Conservation (phyloP, 30 jellyfish, hydroid and myxozoan species). For the Cassiopea andromeda region DNA sequence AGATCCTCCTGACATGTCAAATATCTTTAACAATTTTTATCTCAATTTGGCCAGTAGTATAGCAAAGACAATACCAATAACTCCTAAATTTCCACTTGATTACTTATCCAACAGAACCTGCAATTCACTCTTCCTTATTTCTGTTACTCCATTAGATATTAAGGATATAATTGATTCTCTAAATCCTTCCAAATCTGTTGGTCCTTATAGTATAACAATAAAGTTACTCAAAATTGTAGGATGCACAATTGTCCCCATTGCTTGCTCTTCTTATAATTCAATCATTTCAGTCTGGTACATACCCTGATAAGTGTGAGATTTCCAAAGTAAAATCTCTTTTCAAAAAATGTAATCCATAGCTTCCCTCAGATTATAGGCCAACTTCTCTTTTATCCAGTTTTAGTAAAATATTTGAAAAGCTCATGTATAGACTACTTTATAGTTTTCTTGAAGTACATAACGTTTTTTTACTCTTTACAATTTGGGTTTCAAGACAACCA, state of each 20-base stretch:
- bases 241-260: neutral
- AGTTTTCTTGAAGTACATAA: slow-evolving; percentile 26
- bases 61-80: slow-evolving; percentile 15
- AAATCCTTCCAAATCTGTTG: slow-evolving; percentile 43
- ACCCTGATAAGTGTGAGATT: neutral
- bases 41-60: neutral
- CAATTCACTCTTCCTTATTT: slow-evolving; percentile 25
- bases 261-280: neutral
- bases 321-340: neutral
- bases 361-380: slow-evolving; percentile 12
- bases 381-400: slow-evolving; percentile 23
- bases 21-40: neutral
- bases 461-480: neutral
- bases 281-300: neutral
- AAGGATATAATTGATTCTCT: slow-evolving; percentile 15
- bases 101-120: neutral
- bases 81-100: slow-evolving; percentile 24
- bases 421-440: neutral
- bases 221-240: slow-evolving; percentile 27
- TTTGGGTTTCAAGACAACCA: slow-evolving; percentile 27
- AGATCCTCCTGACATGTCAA: slow-evolving; percentile 33
- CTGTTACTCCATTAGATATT: neutral
- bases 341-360: neutral
- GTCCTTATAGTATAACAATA: slow-evolving; percentile 57
- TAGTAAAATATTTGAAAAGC: slow-evolving; percentile 39